phyloP scores from a whole-genome alignment of 2,888 invertebrate genomes.

The Nasonia oneida region DNA sequence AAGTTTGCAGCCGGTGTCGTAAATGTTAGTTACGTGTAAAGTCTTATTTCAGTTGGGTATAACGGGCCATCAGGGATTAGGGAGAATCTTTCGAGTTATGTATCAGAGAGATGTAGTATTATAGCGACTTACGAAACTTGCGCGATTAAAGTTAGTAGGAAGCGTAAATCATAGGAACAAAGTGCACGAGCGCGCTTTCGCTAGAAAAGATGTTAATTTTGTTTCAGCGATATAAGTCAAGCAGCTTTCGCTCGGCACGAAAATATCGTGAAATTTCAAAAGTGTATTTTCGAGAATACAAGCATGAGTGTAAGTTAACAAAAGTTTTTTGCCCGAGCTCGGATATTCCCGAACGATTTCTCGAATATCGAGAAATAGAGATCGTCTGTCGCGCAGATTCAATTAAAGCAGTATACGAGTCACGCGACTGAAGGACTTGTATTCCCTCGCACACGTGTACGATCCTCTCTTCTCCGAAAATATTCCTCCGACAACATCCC shows the following conservation, averaged over 20 bases:
- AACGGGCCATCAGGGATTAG: slow-evolving; percentile 38
- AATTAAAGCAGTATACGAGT: not conserved
- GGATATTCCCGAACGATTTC: not conserved
- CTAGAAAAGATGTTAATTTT: slow-evolving; percentile 12
- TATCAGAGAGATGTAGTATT: slow-evolving; percentile 51
- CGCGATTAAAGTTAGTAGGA: slow-evolving; percentile 39
- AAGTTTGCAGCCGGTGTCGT: not conserved
- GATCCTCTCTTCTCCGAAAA: not conserved
- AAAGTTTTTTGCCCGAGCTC: not conserved
- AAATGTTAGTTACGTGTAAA: slow-evolving; percentile 31
- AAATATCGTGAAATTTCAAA: not conserved
- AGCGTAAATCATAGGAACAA: slow-evolving; percentile 25
- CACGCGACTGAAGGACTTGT: not conserved
- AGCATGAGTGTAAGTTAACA: not conserved
- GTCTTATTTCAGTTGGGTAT: slow-evolving; percentile 6
- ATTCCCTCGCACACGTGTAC: not conserved
- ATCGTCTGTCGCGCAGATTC: not conserved
- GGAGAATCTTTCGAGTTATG: slow-evolving; percentile 51
- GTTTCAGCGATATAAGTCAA: not conserved
- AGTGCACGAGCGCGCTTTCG: not conserved
- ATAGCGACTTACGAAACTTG: slow-evolving; percentile 40
- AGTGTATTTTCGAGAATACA: not conserved
- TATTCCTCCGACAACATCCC: slow-evolving; percentile 23
- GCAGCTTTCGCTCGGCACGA: not conserved
- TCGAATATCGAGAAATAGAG: not conserved